phyloP scores from a whole-genome alignment of 2,797 vertebrate genomes.

The Sardinella longiceps region DNA sequence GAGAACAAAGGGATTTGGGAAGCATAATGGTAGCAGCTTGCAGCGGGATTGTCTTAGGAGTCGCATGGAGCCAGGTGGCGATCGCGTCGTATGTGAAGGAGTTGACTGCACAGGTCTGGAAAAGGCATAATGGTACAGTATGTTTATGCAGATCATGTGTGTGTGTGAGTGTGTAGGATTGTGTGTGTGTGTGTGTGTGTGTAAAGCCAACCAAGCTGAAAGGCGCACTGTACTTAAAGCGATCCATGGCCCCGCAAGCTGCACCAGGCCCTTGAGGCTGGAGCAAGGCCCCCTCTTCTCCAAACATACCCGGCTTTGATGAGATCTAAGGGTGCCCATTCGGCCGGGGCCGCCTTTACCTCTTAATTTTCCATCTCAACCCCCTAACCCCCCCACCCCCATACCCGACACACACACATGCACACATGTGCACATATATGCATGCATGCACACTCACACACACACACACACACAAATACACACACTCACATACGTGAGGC shows the following conservation, averaged over 20 bases:
- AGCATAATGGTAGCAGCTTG: not conserved
- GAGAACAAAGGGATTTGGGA: not conserved
- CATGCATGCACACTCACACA: not conserved
- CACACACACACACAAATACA: not conserved
- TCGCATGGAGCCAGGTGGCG: not conserved
- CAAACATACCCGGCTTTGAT: constrained; percentile 57
- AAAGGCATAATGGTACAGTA: not conserved
- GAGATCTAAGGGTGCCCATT: constrained; percentile 49
- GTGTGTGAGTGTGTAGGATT: not conserved
- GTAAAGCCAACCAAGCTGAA: not conserved
- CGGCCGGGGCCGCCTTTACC: constrained; percentile 55
- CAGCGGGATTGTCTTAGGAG: not conserved
- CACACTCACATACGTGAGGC: not conserved
- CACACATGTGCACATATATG: not conserved
- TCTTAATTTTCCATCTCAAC: constrained; percentile 41
- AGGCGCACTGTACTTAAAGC: constrained; percentile 2
- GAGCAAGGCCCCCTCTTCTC: constrained; percentile 46
- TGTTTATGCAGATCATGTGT: not conserved
- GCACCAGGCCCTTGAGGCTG: not conserved
- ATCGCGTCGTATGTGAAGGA: not conserved
- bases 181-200: not conserved
- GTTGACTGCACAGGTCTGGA: not conserved
- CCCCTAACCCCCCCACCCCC: constrained; percentile 30
- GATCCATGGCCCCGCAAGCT: not conserved
- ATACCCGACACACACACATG: not conserved